Evolutionary conservation across 2,797 vertebrate genomes (phyloP), one percentile per base, ranked within the genome.

Genomic region (Myiotriccus ornatus): DNA sequence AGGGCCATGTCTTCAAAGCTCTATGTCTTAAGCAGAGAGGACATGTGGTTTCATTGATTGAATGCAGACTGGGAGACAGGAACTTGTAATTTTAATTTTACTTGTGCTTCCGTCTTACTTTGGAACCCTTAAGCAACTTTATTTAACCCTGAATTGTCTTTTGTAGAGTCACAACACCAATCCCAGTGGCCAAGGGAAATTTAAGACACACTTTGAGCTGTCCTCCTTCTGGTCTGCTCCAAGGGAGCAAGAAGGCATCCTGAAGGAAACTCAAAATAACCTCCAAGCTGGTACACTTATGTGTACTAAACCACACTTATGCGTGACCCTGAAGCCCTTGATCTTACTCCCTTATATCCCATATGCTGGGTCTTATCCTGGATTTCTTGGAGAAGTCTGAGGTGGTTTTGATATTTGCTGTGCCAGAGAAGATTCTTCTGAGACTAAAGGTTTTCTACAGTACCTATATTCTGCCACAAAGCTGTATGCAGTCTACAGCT

Each of bases 61-160:
- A 93, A 83, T 77, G 71, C 64, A 70, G 90, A 82, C 87, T 49
- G 43, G 68, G 63, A 90, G 78, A 89, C 71, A 76, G 77, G 87
- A 96, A 90, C 91, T 89, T 70, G 37, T 56, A 88, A 64, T 95
- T 96, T 89, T 94, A 70, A 89, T 96, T 92, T 94, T 78, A 30
- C 70, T 91, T 74, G 46, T 75, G 43, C 60, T 90, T 39, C n/a
- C 0, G 1, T 85, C 81, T 94, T 68, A 77, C 43, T 94, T 69
- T 84, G 68, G 59, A 91, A 35, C 50, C 32, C 69, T 78, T 69
- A 57, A 81, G 65, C 46, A 81, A 82, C 14, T 89, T 71, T 24
- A 35, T 93, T 92, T 74, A 67, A 67, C 55, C 73, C 71, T 70
- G 37, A 17, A 43, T 12, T 70, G 32, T 56, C 24, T 81, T 78